Evolutionary conservation across 2,888 invertebrate species (phyloP).

Genomic region (Nezara viridula): DNA sequence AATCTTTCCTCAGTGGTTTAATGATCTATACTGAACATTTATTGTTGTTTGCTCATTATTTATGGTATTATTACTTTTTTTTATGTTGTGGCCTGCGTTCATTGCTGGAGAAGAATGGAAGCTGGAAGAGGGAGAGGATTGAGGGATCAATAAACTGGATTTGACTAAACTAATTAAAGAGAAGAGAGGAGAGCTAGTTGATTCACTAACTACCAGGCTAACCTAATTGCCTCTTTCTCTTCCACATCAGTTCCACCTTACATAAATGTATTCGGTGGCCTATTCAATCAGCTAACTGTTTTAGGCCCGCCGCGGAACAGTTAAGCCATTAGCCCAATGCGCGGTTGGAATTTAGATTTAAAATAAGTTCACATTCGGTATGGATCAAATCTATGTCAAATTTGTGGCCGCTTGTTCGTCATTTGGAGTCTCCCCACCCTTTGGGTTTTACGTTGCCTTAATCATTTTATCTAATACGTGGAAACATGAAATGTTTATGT

Average conservation of each 20-base stretch:
- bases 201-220: constrained; percentile 4
- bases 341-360: background rate
- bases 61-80: background rate
- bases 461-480: no score
- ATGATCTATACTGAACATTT: no score
- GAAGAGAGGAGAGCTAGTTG: constrained; percentile 20
- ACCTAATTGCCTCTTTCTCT: constrained; percentile 39
- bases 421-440: background rate
- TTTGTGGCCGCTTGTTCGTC: background rate
- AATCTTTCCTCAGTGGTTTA: no score
- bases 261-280: constrained; percentile 32
- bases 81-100: background rate
- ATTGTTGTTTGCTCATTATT: background rate
- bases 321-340: background rate
- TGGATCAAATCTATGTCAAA: background rate
- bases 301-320: background rate
- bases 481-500: no score
- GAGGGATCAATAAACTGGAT: constrained; percentile 20
- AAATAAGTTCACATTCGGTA: background rate
- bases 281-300: constrained; percentile 44
- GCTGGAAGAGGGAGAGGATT: background rate
- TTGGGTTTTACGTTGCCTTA: no score
- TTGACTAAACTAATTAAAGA: constrained; percentile 51
- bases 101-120: background rate
- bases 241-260: constrained; percentile 32